These are phyloP conservation scores for Tortrix viridana DNA, from an alignment of 2,888 invertebrate species.

Conservation along the genomic window DNA sequence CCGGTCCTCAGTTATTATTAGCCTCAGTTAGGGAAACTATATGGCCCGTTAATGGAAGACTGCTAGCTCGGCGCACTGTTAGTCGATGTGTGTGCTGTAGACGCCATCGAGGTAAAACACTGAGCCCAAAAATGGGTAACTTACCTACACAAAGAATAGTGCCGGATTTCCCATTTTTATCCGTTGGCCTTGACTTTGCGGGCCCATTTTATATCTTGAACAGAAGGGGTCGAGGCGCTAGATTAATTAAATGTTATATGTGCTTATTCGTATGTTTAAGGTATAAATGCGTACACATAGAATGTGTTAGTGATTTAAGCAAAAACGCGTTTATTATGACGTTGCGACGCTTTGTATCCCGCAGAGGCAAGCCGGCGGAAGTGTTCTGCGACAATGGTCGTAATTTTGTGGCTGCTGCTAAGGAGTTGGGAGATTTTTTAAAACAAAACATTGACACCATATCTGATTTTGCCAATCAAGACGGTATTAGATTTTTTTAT, in stretches of 20 bases:
- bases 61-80: constrained; percentile 16
- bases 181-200: constrained; percentile 2
- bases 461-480: constrained; percentile 11
- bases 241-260: neutral
- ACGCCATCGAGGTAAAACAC: constrained; percentile 24
- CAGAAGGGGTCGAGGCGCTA: neutral
- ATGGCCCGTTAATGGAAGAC: constrained; percentile 12
- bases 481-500: neutral
- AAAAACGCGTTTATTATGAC: constrained; percentile 13
- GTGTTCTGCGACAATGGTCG: constrained; percentile 11
- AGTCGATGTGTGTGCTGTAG: constrained; percentile 34
- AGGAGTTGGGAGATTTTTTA: constrained; percentile 6
- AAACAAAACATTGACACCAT: constrained; percentile 1
- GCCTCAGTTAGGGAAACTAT: constrained; percentile 34
- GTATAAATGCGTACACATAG: constrained; percentile 1
- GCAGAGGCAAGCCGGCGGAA: neutral
- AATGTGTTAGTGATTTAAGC: constrained; percentile 2
- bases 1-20: constrained; percentile 38
- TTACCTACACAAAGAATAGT: constrained; percentile 30
- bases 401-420: constrained; percentile 7
- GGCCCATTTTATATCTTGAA: constrained; percentile 2
- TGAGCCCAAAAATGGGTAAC: constrained; percentile 34
- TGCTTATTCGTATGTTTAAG: constrained; percentile 1
- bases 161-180: constrained; percentile 10
- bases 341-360: constrained; percentile 13